Base-by-base conservation (phyloP, 2,888 invertebrate species). In the Psylliodes chrysocephalus region DNA sequence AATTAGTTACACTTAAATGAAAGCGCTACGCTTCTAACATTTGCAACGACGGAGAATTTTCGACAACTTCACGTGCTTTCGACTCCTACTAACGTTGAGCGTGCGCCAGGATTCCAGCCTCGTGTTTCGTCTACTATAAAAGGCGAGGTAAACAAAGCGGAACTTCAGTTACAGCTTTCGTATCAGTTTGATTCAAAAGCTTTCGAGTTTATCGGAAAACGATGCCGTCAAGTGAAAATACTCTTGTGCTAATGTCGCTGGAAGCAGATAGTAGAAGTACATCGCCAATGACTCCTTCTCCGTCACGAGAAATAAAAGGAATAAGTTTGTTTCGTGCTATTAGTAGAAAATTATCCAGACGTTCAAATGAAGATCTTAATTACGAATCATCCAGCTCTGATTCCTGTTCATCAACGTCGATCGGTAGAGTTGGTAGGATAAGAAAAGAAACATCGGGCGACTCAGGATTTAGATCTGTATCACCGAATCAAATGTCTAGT, bases 251-350 rank as follows among this genome's bases (percentile, higher is more conserved):
- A 19, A 75, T 78, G 64, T 72, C 73, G 35, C 60, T 78, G 42
- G 70, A 65, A 54, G 66, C 71, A 2, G 75, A 75, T 14, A 77
- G 73, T 35, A 69, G 83, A 55, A 84, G 82, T 72, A 68, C 80
- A 8, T 85, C 85, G 17, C 79, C 81, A 4, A 70, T 78, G 64
- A 85, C 87, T 65, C 83, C 86, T 17, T 87, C 88, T 63, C 84
- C 87, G 0, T 84, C 86, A 2, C 82, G 84, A 65, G 86, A 86
- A 71, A 76, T 81, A 14, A 87, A 88, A 7, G 90, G 90, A 53
- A 84, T 89, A 64, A 84, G 89, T 49, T 84, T 91, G 72, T 87
- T 91, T 75, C 86, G 89, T 68, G 88, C 89, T 22, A 85, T 91
- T 67, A 88, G 88, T 78, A 84, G 87, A 61, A 87, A 88, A 68